These are phyloP conservation scores for Muschampia plurimacula DNA, from an alignment of 2,888 invertebrate genomes.

Conservation along the genomic window DNA sequence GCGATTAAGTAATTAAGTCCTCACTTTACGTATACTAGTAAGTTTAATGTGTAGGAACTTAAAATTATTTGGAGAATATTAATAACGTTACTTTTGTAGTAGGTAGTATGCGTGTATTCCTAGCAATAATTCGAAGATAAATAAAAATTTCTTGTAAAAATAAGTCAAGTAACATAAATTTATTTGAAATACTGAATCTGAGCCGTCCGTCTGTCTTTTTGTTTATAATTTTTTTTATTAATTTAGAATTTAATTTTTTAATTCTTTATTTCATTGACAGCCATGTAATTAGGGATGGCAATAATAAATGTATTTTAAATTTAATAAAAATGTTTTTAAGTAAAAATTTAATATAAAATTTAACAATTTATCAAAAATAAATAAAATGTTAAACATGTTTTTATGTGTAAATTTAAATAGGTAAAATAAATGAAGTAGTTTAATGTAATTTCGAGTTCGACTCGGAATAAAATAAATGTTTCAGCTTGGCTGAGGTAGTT, in stretches of 20 bases:
- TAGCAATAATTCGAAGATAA: neutral
- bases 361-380: neutral
- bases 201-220: neutral
- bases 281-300: neutral
- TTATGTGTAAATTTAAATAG: neutral
- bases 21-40: no score
- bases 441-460: slow-evolving; percentile 58
- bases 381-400: neutral
- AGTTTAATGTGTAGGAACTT: no score
- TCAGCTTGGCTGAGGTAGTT: slow-evolving; percentile 70
- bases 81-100: neutral
- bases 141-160: neutral
- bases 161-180: neutral
- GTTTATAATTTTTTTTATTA: neutral
- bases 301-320: slow-evolving; percentile 2
- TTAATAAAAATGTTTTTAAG: neutral
- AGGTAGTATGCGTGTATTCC: neutral
- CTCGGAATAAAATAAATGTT: slow-evolving; percentile 67
- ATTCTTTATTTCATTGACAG: neutral
- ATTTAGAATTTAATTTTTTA: neutral
- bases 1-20: neutral
- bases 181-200: neutral
- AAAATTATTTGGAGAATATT: no score
- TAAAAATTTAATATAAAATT: neutral
- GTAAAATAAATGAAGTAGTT: neutral